A percentile compares a stretch with the other conserved stretches of the same genome.
These are phyloP conservation scores for Xiphorhynchus erythropygius DNA, from an alignment of 2,797 vertebrate species.

Conservation along the genomic window DNA sequence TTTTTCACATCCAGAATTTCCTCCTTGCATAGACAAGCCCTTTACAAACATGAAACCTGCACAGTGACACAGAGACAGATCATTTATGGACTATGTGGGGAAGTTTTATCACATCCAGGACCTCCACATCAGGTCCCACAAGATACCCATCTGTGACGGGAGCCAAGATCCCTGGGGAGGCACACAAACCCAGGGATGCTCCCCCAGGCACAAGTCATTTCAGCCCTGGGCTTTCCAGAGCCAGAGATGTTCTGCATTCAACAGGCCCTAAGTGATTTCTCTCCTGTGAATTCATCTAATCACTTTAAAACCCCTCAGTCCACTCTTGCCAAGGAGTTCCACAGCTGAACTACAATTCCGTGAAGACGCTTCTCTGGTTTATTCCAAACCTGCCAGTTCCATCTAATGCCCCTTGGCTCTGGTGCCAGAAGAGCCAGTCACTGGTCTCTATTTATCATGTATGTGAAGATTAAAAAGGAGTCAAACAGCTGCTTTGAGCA, in stretches of 20 bases:
- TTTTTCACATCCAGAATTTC: neutral
- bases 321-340: neutral
- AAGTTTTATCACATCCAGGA: neutral
- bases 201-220: neutral
- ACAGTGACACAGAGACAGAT: neutral
- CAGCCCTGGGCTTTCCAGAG: constrained; percentile 20
- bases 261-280: neutral
- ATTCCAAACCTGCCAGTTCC: neutral
- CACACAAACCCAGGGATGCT: neutral
- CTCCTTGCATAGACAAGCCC: neutral
- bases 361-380: neutral
- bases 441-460: neutral
- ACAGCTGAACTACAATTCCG: neutral
- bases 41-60: neutral
- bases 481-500: neutral
- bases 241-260: neutral
- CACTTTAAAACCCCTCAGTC: neutral
- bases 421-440: neutral
- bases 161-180: neutral
- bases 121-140: neutral
- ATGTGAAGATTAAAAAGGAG: neutral
- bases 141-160: neutral
- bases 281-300: neutral
- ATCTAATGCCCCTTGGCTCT: neutral
- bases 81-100: neutral